Conservation (phyloP, 2,888 invertebrate genomes). For the Falcaria lacertinaria region DNA sequence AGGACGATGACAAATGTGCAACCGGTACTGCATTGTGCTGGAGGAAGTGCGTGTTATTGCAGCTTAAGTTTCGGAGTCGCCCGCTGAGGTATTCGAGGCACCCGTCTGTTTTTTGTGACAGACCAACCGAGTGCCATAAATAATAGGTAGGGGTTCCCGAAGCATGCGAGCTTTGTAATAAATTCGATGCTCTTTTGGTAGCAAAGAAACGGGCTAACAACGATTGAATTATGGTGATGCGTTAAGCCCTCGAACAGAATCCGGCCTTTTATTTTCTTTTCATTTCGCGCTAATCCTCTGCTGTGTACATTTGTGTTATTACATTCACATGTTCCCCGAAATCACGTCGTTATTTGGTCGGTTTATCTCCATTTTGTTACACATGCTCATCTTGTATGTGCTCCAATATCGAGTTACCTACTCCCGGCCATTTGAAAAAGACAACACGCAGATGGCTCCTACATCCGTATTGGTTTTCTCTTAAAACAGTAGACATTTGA, state of each 20-base stretch:
- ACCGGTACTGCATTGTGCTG: slow-evolving; percentile 44
- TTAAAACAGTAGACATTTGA: slow-evolving; percentile 75
- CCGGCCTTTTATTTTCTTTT: slow-evolving; percentile 65
- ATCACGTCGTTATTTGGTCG: slow-evolving; percentile 53
- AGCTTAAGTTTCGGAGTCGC: slow-evolving; percentile 74
- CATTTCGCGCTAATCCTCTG: slow-evolving; percentile 58
- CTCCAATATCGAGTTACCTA: slow-evolving; percentile 60
- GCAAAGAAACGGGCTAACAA: slow-evolving; percentile 61
- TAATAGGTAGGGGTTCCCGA: slow-evolving; percentile 77
- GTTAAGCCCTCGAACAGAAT: slow-evolving; percentile 72
- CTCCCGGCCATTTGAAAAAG: slow-evolving; percentile 67
- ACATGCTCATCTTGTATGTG: slow-evolving; percentile 45
- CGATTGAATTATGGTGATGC: slow-evolving; percentile 78
- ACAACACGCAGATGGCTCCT: slow-evolving; percentile 69
- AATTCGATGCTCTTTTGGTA: slow-evolving; percentile 78
- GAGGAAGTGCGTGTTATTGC: slow-evolving; percentile 79
- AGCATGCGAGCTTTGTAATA: slow-evolving; percentile 73
- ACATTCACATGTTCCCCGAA: slow-evolving; percentile 53
- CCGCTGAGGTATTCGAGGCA: slow-evolving; percentile 76
- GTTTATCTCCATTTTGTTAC: slow-evolving; percentile 52
- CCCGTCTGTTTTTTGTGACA: slow-evolving; percentile 78
- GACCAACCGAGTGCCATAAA: slow-evolving; percentile 78
- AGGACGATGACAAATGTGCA: slow-evolving; percentile 40
- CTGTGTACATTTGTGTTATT: slow-evolving; percentile 50
- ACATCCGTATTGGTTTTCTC: slow-evolving; percentile 74